Percentiles rank a stretch among this genome's conserved stretches.
phyloP scores from a whole-genome alignment of 2,888 invertebrate species.

The Sicus ferrugineus region DNA sequence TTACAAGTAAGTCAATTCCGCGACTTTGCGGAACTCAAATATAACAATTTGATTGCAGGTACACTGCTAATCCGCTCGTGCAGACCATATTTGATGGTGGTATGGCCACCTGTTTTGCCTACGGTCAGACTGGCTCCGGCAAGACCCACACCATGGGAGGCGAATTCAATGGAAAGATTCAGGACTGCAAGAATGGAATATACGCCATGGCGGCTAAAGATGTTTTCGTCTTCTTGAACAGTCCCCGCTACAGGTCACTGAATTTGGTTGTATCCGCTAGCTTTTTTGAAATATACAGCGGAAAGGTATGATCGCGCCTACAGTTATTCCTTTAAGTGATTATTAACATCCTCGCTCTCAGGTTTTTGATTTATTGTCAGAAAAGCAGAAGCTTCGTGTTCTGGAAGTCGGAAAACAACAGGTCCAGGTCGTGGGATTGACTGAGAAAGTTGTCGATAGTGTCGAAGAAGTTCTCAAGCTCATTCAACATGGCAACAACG shows the following conservation, averaged over 20 bases:
- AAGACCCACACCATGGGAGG: constrained; percentile 99
- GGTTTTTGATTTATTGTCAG: constrained; percentile 87
- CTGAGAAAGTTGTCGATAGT: constrained; percentile 90
- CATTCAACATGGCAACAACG: constrained; percentile 89
- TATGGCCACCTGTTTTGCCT: constrained; percentile 99
- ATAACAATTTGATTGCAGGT: constrained; percentile 67
- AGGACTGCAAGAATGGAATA: constrained; percentile 96
- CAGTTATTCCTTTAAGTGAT: no score
- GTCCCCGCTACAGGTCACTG: constrained; percentile 82
- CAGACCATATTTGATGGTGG: constrained; percentile 98
- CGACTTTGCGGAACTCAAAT: not conserved
- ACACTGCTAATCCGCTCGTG: constrained; percentile 96
- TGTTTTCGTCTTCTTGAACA: constrained; percentile 85
- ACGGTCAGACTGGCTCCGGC: constrained; percentile 97
- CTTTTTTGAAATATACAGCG: constrained; percentile 99
- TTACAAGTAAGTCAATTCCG: constrained; percentile 75
- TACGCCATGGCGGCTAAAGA: constrained; percentile 97
- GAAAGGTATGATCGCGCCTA: constrained; percentile 76
- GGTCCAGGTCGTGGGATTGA: constrained; percentile 96
- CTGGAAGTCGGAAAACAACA: constrained; percentile 97
- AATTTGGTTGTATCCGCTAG: constrained; percentile 91
- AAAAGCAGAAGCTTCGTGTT: constrained; percentile 93
- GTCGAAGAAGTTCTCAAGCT: constrained; percentile 94
- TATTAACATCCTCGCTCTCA: no score
- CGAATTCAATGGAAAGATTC: constrained; percentile 92